Evolutionary conservation across 2,113 vertebrate genomes (phyloP), one percentile per base, ranked within the genome.

Genomic region (Takifugu flavidus): DNA sequence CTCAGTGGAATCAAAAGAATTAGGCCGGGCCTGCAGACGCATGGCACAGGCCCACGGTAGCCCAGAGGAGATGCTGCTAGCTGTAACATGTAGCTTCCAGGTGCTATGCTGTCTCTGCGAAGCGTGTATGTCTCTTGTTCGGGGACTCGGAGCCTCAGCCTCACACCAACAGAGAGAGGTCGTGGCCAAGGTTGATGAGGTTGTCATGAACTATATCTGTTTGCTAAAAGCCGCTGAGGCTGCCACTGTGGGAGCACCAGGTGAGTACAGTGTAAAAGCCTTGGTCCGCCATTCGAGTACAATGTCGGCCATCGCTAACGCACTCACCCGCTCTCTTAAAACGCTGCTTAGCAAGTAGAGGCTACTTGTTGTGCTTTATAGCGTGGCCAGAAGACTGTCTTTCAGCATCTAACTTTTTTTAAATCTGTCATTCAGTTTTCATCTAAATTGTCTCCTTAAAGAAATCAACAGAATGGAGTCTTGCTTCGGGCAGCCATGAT

Each of bases 261-360:
- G 90, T 77, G 94, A 96, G 86, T 90, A 93, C 88, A 94, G 89
- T 77, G 88, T 94, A 87, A 95, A 94, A 91, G 94, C 95, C 80
- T 93, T 95, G 67, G 94, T 90, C 82, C 92, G 92, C 89, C 95
- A 96, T 87, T 94, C 95, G 15, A 95, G 92, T 82, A 94, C 95
- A 87, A 97, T 98, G 95, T 94, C 94, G 73, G 93, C 96, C 88
- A 94, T 97, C 78, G 92, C 96, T 90, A 98, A 95, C 89, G 94
- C 96, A 91, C 95, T 98, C 90, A 98, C 94, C 83, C 93, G 94
- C 92, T 98, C 96, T 89, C 94, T 98, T 90, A 98, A 97, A 93
- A 96, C 91, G 90, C 95, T 98, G 94, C 96, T 98, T 87, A 98
- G 94, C 90, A 98, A 97, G 88, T 96, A 92, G 78, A 78, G 67